Evolutionary conservation across 2,797 vertebrate species (phyloP), one percentile per base, ranked within the genome.

Genomic region (Tragopan temminckii): DNA sequence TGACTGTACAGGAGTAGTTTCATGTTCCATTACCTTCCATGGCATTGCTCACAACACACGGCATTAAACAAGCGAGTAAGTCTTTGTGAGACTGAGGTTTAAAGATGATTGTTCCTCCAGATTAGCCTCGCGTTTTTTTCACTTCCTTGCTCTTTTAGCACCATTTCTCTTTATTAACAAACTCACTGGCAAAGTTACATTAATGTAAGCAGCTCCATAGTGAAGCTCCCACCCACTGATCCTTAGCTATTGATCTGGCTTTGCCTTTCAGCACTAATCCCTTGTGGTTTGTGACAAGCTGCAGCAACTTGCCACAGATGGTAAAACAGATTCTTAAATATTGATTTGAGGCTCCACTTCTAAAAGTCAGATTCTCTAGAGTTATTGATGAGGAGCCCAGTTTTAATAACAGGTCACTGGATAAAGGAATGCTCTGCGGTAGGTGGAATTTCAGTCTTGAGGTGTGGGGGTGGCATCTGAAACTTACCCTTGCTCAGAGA

Each of bases 301-400:
- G 78, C 91, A 69, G 84, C 81, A 85, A 67, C 93, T 90, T 50
- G 24, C 71, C 89, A 82, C 92, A 95, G 94, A 94, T 88, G 89
- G 89, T 78, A 72, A 94, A 95, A 92, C 93, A 96, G 90, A 90
- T 90, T 95, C 92, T 92, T 96, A 90, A 89, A 69, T 94, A 96
- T 96, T 72, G 95, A 95, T 97, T 78, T 83, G 84, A 77, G 67
- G 76, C 62, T 88, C 25, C 76, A 4, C 69, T 87, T 94, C 83
- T 83, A 95, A 89, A 93, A 93, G 79, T 61, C 11, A 4, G 70
- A 57, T 50, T 89, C 80, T 93, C 90, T 50, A 35, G 86, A 74
- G 62, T 38, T 95, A 92, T 92, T 83, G 86, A 95, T 83, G 79
- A 90, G 91, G 89, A 87, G 53, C 21, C 58, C 68, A 3, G 66